These are phyloP conservation scores for Austrolebias charrua DNA, from an alignment of 2,797 vertebrate genomes.

Conservation along the genomic window DNA sequence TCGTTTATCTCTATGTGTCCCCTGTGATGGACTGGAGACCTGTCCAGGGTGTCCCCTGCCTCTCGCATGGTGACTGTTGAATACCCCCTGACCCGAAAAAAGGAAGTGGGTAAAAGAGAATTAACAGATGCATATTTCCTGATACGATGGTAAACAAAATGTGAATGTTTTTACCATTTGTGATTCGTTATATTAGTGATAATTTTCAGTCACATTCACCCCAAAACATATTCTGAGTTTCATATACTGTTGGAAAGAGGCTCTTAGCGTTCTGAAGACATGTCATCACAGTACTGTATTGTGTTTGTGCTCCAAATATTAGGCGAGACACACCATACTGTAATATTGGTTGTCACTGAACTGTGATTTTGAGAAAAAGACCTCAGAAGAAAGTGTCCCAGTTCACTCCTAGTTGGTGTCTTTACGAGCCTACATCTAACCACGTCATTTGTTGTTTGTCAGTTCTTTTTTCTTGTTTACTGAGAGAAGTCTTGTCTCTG, in stretches of 20 bases:
- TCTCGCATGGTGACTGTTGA: no score
- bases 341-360: background rate
- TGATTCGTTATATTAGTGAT: background rate
- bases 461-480: no score
- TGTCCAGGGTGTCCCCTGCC: no score
- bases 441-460: no score
- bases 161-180: constrained; percentile 7
- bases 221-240: background rate
- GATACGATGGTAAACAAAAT: background rate
- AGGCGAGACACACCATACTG: background rate
- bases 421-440: no score
- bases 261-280: background rate
- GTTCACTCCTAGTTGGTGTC: no score
- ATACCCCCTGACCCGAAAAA: no score
- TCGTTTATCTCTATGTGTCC: no score
- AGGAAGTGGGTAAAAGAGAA: no score
- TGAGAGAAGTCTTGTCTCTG: no score
- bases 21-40: no score
- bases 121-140: background rate
- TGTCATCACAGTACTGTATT: background rate
- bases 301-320: background rate
- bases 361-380: background rate
- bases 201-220: background rate
- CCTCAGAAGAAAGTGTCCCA: no score
- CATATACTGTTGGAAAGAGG: background rate